A percentile compares a stretch with the other conserved stretches of the same genome.
Evolutionary conservation across 2,797 vertebrate genomes (phyloP).

Genomic region (Bufotes viridis): DNA sequence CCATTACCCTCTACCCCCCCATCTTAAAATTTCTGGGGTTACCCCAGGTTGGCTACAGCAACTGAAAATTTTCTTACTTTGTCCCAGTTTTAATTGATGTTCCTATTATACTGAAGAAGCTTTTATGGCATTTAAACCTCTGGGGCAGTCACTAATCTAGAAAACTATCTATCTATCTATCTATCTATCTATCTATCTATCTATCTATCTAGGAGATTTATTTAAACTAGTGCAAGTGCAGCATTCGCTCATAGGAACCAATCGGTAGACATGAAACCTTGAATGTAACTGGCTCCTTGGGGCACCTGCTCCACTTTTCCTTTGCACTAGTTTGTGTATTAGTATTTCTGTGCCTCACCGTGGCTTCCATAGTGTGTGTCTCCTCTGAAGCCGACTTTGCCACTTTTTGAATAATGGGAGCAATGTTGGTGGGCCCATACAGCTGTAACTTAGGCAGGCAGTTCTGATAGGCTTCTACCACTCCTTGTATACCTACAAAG

Average conservation of each 20-base stretch:
- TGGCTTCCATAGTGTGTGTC: conserved; percentile 96
- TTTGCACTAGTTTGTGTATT: not conserved
- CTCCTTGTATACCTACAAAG: conserved; percentile 91
- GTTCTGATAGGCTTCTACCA: conserved; percentile 98
- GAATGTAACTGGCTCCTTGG: not conserved
- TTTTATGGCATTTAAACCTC: too few species aligned
- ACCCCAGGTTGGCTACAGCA: too few species aligned
- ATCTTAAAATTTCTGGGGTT: too few species aligned
- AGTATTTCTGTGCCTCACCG: conserved; percentile 75
- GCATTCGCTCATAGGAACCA: not conserved
- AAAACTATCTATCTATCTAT: too few species aligned
- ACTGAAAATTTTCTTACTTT: too few species aligned
- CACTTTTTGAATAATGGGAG: conserved; percentile 98
- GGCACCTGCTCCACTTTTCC: not conserved
- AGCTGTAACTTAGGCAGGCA: conserved; percentile 98
- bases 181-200: too few species aligned
- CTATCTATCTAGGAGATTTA: too few species aligned
- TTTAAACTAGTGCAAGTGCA: too few species aligned
- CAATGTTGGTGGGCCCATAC: conserved; percentile 97
- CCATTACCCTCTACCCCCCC: too few species aligned
- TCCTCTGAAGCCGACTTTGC: conserved; percentile 96
- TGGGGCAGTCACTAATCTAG: too few species aligned
- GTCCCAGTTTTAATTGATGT: too few species aligned
- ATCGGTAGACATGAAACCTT: not conserved
- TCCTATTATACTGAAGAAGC: too few species aligned